phyloP scores from a whole-genome alignment of 2,888 invertebrate species.

The Ochropleura plecta region DNA sequence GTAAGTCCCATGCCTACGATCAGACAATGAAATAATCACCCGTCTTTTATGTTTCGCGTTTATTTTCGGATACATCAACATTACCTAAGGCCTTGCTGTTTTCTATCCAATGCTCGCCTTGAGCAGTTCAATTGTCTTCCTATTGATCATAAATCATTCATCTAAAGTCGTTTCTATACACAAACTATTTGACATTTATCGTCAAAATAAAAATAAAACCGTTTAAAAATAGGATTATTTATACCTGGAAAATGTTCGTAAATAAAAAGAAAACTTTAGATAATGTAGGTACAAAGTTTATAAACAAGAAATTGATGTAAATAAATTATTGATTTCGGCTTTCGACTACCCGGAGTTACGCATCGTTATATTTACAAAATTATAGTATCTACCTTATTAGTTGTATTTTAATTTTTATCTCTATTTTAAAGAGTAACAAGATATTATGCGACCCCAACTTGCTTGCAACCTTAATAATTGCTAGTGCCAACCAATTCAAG shows the following conservation, averaged over 20 bases:
- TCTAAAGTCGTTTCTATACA: constrained; percentile 50
- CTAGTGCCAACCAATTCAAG: background rate
- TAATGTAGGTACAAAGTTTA: background rate
- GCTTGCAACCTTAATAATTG: no score
- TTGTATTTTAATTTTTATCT: no score
- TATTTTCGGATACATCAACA: constrained; percentile 71
- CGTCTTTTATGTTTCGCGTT: constrained; percentile 66
- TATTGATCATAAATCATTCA: constrained; percentile 63
- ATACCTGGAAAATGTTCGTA: constrained; percentile 17
- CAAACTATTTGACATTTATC: constrained; percentile 47
- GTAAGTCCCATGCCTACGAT: constrained; percentile 1
- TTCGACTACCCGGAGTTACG: background rate
- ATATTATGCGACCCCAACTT: no score
- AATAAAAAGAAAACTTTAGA: constrained; percentile 15
- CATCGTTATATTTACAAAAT: no score
- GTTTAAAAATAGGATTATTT: constrained; percentile 31
- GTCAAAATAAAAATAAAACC: constrained; percentile 51
- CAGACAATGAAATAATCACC: constrained; percentile 75
- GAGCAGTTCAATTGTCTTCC: constrained; percentile 70
- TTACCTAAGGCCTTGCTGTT: constrained; percentile 67
- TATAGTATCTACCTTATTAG: no score
- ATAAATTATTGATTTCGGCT: background rate
- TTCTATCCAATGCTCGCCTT: constrained; percentile 71
- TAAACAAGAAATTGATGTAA: background rate
- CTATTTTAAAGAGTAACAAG: no score